phyloP scores from a whole-genome alignment of 2,888 invertebrate species.

The Opisthograptis luteolata region DNA sequence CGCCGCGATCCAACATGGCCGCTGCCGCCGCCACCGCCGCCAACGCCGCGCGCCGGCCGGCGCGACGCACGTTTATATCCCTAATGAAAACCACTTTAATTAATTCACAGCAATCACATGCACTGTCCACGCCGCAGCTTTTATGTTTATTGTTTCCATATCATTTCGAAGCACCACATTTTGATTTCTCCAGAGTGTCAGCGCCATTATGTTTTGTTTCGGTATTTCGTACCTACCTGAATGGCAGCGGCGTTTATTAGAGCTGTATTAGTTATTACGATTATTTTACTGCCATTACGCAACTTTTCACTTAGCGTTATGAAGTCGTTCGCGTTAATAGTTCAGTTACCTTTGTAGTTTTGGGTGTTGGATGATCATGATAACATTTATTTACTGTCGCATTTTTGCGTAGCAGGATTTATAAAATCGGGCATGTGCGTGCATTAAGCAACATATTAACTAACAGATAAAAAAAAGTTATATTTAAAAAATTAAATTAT shows the following conservation, averaged over 20 bases:
- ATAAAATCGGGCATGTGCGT: neutral
- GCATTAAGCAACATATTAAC: no score
- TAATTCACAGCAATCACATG: constrained; percentile 82
- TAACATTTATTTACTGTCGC: neutral
- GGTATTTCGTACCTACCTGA: constrained; percentile 62
- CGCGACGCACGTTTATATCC: constrained; percentile 59
- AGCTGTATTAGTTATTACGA: constrained; percentile 55
- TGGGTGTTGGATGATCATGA: neutral
- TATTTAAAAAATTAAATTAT: no score
- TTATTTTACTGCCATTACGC: constrained; percentile 63
- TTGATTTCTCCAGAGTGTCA: constrained; percentile 83
- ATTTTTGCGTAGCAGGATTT: neutral
- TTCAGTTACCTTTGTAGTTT: constrained; percentile 32
- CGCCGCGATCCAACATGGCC: constrained; percentile 45
- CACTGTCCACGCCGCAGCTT: constrained; percentile 69
- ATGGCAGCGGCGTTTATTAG: constrained; percentile 52
- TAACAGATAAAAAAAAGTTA: no score
- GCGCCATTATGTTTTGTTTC: constrained; percentile 69
- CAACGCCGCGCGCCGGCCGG: constrained; percentile 39
- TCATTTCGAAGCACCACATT: constrained; percentile 77
- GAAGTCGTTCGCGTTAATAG: constrained; percentile 47
- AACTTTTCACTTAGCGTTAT: constrained; percentile 72
- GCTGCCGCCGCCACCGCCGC: constrained; percentile 42
- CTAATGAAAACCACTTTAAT: constrained; percentile 83
- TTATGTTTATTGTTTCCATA: constrained; percentile 82